These are phyloP conservation scores for Mesocricetus auratus DNA, from an alignment of 2,113 vertebrate genomes.

Conservation along the genomic window DNA sequence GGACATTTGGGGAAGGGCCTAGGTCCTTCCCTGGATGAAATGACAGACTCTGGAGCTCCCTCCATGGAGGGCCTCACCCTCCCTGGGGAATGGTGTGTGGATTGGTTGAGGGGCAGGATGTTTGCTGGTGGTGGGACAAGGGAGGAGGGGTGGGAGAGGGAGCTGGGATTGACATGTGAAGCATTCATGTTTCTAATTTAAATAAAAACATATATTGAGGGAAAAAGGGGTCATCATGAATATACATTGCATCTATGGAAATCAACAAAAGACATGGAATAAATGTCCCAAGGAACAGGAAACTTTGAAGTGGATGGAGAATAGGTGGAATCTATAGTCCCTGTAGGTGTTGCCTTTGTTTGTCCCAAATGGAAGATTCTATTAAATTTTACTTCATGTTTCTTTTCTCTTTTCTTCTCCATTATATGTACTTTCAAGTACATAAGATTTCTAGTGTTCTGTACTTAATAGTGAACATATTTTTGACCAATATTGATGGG, in stretches of 20 bases:
- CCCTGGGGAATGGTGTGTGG: too few relatives aligned
- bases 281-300: background rate
- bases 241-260: background rate
- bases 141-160: too few relatives aligned
- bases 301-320: background rate
- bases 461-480: background rate
- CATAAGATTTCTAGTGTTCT: background rate
- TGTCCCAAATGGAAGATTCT: background rate
- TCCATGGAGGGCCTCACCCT: too few relatives aligned
- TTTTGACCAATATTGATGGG: background rate
- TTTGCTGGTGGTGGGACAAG: too few relatives aligned
- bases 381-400: background rate
- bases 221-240: background rate
- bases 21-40: too few relatives aligned
- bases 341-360: background rate
- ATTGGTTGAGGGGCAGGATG: too few relatives aligned
- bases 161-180: too few relatives aligned
- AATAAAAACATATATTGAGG: too few relatives aligned
- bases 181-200: too few relatives aligned
- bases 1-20: too few relatives aligned
- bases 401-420: background rate
- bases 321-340: background rate
- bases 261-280: background rate
- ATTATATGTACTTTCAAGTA: background rate
- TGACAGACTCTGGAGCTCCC: too few relatives aligned